phyloP scores from a whole-genome alignment of 2,888 invertebrate species.

The Tipula vernalis region DNA sequence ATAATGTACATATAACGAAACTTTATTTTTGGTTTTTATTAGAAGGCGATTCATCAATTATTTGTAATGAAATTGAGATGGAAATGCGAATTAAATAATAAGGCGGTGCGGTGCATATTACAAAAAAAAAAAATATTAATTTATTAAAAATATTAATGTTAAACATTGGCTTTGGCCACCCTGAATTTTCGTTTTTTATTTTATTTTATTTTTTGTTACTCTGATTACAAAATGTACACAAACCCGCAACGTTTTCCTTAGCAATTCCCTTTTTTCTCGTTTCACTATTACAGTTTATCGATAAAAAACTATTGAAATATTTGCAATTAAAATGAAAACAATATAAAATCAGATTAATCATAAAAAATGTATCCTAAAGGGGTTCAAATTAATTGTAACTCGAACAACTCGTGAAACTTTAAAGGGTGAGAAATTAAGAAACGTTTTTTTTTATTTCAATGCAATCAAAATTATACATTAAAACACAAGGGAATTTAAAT shows the following conservation, averaged over 20 bases:
- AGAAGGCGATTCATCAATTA: too few species aligned
- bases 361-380: constrained; percentile 1
- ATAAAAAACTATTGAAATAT: not conserved
- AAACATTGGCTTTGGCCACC: not conserved
- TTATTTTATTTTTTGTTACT: not conserved
- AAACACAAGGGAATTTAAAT: not conserved
- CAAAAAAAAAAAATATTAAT: not conserved
- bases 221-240: not conserved
- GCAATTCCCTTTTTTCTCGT: not conserved
- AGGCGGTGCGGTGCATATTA: not conserved
- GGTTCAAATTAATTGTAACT: not conserved
- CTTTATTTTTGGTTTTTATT: too few species aligned
- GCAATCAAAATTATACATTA: not conserved
- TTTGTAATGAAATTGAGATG: not conserved
- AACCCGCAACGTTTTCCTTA: not conserved
- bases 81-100: not conserved
- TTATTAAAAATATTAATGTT: too few species aligned
- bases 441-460: not conserved
- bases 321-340: not conserved
- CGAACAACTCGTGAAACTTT: not conserved
- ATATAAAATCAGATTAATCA: not conserved
- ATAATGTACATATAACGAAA: not conserved
- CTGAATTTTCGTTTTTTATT: not conserved
- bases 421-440: not conserved
- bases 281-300: not conserved